These are phyloP conservation scores for Carposina sasakii DNA, from an alignment of 1,140 invertebrate species.

Conservation along the genomic window DNA sequence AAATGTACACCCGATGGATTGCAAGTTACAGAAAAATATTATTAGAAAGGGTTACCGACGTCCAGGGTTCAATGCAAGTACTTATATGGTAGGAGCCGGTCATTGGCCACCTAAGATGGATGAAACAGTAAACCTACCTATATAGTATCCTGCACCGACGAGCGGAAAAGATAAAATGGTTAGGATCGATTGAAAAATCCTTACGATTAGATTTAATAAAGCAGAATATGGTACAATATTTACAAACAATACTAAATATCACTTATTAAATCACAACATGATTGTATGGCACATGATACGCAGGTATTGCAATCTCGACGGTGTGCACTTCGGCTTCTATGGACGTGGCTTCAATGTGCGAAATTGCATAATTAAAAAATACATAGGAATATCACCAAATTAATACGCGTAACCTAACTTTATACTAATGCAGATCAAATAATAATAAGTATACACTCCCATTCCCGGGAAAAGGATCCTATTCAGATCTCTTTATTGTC, in stretches of 20 bases:
- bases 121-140: not conserved
- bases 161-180: constrained; percentile 41
- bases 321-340: constrained; percentile 22
- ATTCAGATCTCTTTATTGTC: constrained; percentile 67
- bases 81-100: not conserved
- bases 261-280: constrained; percentile 71
- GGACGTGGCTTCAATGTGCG: constrained; percentile 62
- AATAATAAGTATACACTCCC: constrained; percentile 38
- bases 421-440: constrained; percentile 63
- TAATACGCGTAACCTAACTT: constrained; percentile 48
- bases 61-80: constrained; percentile 19
- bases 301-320: constrained; percentile 49
- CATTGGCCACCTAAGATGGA: not conserved
- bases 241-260: constrained; percentile 72
- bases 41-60: constrained; percentile 27
- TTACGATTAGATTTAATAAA: constrained; percentile 49
- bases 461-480: constrained; percentile 32
- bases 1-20: constrained; percentile 32
- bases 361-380: constrained; percentile 38
- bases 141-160: constrained; percentile 37
- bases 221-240: constrained; percentile 69
- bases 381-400: constrained; percentile 61
- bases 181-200: constrained; percentile 39
- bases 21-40: constrained; percentile 44
- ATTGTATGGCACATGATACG: constrained; percentile 67